Percentiles rank a stretch among this genome's conserved stretches.
These are phyloP conservation scores for Oeneis ivallda DNA, from an alignment of 2,888 invertebrate genomes.

Conservation along the genomic window DNA sequence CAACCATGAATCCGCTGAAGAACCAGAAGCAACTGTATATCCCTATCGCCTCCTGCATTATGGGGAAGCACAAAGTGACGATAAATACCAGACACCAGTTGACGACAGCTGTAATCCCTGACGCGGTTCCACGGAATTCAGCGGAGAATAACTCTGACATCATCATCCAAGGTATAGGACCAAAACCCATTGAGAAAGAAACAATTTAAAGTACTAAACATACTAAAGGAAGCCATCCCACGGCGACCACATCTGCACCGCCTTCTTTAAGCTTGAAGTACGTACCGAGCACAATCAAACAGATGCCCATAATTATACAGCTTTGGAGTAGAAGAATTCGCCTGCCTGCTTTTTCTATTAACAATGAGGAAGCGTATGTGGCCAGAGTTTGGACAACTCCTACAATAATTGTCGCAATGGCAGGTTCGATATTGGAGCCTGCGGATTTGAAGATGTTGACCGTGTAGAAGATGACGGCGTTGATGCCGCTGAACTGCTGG, in stretches of 20 bases:
- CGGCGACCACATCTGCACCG: conserved; percentile 71
- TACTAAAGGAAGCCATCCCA: conserved; percentile 86
- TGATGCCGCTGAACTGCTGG: conserved; percentile 92
- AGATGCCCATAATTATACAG: conserved; percentile 86
- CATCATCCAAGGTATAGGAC: conserved; percentile 92
- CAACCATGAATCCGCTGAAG: conserved; percentile 85
- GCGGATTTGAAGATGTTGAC: conserved; percentile 88
- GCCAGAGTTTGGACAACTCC: conserved; percentile 90
- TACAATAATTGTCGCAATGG: conserved; percentile 89
- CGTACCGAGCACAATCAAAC: conserved; percentile 85
- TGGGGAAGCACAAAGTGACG: conserved; percentile 85
- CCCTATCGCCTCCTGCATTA: conserved; percentile 82
- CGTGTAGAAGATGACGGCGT: conserved; percentile 92
- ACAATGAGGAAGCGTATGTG: conserved; percentile 84
- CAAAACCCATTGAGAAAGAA: conserved; percentile 87
- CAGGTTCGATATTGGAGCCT: conserved; percentile 84
- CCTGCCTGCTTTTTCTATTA: conserved; percentile 91
- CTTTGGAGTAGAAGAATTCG: conserved; percentile 89
- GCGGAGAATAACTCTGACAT: conserved; percentile 89
- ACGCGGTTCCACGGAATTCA: conserved; percentile 87
- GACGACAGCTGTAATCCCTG: conserved; percentile 87
- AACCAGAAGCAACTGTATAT: conserved; percentile 88
- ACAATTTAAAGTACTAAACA: conserved; percentile 85
- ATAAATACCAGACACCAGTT: conserved; percentile 90
- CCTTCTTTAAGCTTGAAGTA: conserved; percentile 86